Conservation (phyloP, 2,888 invertebrate genomes). For the Marronus borbonicus region DNA sequence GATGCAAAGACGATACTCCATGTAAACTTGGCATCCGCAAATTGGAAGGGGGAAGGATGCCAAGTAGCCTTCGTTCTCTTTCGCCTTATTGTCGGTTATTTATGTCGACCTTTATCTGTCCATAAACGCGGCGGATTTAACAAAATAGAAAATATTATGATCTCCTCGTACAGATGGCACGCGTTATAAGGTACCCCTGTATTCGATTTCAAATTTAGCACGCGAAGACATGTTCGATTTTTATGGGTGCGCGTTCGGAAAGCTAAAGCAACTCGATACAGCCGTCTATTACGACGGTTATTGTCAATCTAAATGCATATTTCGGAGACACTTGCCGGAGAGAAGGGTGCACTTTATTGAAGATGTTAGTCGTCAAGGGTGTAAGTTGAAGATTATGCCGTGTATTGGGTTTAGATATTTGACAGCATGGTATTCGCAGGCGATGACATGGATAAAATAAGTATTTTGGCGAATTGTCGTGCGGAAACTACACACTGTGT, state of each 20-base stretch:
- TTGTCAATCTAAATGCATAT: constrained; percentile 24
- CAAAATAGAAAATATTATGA: constrained; percentile 50
- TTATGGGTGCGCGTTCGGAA: constrained; percentile 5
- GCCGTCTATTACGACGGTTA: constrained; percentile 9
- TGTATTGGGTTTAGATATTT: no score
- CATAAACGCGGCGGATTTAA: constrained; percentile 50
- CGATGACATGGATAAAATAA: no score
- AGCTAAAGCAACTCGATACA: background rate
- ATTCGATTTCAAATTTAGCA: constrained; percentile 32
- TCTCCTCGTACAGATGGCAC: constrained; percentile 33
- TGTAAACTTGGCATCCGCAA: constrained; percentile 68
- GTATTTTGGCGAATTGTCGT: no score
- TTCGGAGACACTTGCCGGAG: background rate
- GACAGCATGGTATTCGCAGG: no score
- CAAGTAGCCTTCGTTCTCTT: constrained; percentile 59
- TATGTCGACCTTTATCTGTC: constrained; percentile 57
- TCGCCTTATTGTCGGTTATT: constrained; percentile 64
- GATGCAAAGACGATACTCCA: constrained; percentile 72
- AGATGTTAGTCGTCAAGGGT: no score
- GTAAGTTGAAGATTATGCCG: no score
- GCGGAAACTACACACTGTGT: no score
- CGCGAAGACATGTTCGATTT: constrained; percentile 24
- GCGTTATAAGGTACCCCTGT: background rate
- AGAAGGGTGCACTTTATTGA: background rate
- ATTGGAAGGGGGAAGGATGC: constrained; percentile 59